Percentiles rank a stretch among this genome's conserved stretches.
Conservation (phyloP, 2,888 invertebrate genomes). For the Athalia rosae region DNA sequence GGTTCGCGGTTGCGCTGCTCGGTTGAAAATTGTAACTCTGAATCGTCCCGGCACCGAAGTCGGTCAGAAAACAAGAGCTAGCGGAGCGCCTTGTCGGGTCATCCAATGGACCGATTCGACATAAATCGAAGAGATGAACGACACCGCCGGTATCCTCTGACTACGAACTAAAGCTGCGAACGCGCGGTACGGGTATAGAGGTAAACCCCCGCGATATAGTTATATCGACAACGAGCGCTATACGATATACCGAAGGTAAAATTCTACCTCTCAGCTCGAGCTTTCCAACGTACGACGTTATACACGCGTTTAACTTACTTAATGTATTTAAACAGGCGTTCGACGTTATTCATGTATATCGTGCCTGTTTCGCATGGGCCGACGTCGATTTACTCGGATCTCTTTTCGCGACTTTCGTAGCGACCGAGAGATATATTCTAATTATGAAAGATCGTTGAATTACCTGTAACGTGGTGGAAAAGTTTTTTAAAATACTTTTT, state of each 20-base stretch:
- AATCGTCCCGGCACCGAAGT: slow-evolving; percentile 41
- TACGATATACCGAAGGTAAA: no score
- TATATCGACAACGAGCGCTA: no score
- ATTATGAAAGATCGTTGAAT: background rate
- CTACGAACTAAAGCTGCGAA: slow-evolving; percentile 52
- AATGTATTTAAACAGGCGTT: slow-evolving; percentile 71
- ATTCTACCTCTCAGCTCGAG: background rate
- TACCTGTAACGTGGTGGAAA: no score
- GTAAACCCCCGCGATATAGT: slow-evolving; percentile 65
- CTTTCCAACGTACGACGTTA: slow-evolving; percentile 8
- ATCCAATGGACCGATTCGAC: slow-evolving; percentile 67
- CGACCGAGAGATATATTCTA: background rate
- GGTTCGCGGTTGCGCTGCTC: background rate
- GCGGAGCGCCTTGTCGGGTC: slow-evolving; percentile 58
- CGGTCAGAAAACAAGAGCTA: slow-evolving; percentile 43
- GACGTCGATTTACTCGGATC: background rate
- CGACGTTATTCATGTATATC: slow-evolving; percentile 68
- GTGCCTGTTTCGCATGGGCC: slow-evolving; percentile 54
- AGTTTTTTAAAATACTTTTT: no score
- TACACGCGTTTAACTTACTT: slow-evolving; percentile 42
- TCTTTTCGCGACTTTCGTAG: background rate
- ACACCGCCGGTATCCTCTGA: slow-evolving; percentile 65
- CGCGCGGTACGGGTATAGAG: slow-evolving; percentile 62
- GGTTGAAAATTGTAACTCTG: slow-evolving; percentile 32
- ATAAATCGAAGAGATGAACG: slow-evolving; percentile 72